Base-by-base conservation (phyloP, 2,888 invertebrate genomes). In the Tetragonisca angustula region DNA sequence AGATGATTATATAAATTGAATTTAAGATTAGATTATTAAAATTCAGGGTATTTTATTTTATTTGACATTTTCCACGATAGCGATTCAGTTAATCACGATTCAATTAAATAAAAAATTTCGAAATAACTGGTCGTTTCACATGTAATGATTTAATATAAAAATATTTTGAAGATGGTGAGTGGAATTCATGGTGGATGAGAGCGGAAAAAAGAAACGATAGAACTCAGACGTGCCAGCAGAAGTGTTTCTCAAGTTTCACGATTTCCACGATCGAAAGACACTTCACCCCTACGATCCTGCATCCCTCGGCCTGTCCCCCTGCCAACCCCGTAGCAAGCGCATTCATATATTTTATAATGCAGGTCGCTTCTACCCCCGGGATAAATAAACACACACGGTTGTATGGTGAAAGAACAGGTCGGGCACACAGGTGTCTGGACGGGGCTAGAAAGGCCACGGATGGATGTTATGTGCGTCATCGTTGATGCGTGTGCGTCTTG, bases 361-460 rank as follows among this genome's bases (percentile, higher is more conserved):
- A 85, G 85, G 85, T 83, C 83, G 85, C 82, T 82, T 83, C 78
- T 75, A 76, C 81, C 77, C 82, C 79, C 82, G 83, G 65, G 83
- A 91, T 87, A 90, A 92, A 92, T 91, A 91, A 91, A 90, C 86
- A 88, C 86, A 81, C 62, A 72, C 68, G 65, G 24, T 27, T 56
- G 69, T 27, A 54, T 52, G 75, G 36, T 49, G 21, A 24, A 62
- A 68, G 78, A 81, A 76, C 90, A 87, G 88, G 90, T 89, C 88
- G 82, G 68, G 87, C 87, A 88, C 92, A 93, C 93, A 93, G 93
- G 93, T 93, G 93, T 91, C 90, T 92, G 83, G 85, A 87, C 90
- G 90, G 91, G 84, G 81, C 83, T 85, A 89, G 84, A 82, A 88
- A 81, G 81, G 59, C 49, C 81, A 79, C 32, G 78, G 52, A 68